phyloP scores from a whole-genome alignment of 2,888 invertebrate species.

The Pristionchus exspectatus region DNA sequence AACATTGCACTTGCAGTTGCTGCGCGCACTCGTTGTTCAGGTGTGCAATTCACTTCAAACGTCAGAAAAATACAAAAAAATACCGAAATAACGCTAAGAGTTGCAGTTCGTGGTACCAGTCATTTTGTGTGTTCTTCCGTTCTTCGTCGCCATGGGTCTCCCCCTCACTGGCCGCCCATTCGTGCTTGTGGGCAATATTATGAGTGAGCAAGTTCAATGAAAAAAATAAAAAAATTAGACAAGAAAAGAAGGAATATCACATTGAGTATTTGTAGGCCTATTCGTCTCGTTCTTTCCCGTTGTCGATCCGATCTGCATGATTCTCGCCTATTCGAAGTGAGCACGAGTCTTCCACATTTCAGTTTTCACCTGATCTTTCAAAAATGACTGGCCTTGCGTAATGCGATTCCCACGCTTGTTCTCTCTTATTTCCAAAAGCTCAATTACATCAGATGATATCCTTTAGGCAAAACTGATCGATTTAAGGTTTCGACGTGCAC shows the following conservation, averaged over 20 bases:
- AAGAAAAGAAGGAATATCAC: no score
- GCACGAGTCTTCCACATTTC: no score
- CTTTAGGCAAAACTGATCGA: no score
- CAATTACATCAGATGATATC: no score
- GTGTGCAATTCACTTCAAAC: no score
- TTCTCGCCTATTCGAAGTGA: background rate
- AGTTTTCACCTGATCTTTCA: no score
- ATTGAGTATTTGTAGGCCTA: background rate
- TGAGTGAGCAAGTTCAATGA: background rate
- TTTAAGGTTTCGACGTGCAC: background rate
- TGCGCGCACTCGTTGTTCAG: background rate
- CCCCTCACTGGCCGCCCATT: background rate
- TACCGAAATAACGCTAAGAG: background rate
- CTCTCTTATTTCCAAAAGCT: no score
- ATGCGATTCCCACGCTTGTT: no score
- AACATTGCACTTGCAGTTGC: background rate
- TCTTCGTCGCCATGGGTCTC: background rate
- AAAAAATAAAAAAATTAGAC: no score
- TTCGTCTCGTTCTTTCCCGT: background rate
- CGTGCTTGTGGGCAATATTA: background rate
- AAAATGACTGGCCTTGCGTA: no score
- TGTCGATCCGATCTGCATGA: conserved; percentile 13
- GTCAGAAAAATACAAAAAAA: background rate
- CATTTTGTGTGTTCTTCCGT: background rate
- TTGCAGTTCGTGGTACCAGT: background rate